Base-by-base conservation (phyloP, 2,888 invertebrate species). In the Phasia obesa region DNA sequence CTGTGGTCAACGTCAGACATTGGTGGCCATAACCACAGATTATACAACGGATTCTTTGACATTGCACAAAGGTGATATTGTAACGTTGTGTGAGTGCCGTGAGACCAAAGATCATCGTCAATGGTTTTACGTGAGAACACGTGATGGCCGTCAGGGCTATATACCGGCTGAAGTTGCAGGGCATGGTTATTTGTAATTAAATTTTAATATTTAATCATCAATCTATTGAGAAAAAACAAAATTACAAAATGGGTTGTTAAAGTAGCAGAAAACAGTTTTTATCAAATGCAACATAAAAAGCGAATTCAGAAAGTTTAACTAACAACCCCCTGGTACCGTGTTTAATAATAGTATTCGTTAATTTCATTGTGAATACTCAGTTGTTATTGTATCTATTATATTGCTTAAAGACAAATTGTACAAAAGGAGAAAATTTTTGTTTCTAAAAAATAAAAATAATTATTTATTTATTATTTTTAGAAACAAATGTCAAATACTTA, bases 131-230 rank as follows among this genome's bases (percentile, higher is more conserved):
- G 94, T 96, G 51, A 92, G 93, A 88, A 94, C 94, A 85, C 93
- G 93, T 83, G 94, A 95, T 86, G 96, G 95, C 0, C 92, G 91
- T 81, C 94, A 95, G 87, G 96, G 96, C 51, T 95, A 95, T 86
- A 96, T 96, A 86, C 96, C 96, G 0, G 95, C 96, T 9, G 94
- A 93, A 59, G 93, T 96, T 19, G 96, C 96, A 57, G 96, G 95
- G 4, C 94, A 96, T 90, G 96, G 96, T 19, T 96, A 95, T 89
- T 93, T 96, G 88, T 96, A 92, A 77, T 51, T 59, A 35, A 51
- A 60, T 44, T 53, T n/a, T n/a, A n/a, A 51, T 47, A 38, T 9
- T 35, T 47, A 0, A 21, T 2, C 47, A 49, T 35, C 25, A 57
- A 35, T 62, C 27, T 38, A 38, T 25, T 17, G n/a, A 42, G n/a